phyloP scores from a whole-genome alignment of 2,888 invertebrate genomes.

The Scrobipalpa costella region DNA sequence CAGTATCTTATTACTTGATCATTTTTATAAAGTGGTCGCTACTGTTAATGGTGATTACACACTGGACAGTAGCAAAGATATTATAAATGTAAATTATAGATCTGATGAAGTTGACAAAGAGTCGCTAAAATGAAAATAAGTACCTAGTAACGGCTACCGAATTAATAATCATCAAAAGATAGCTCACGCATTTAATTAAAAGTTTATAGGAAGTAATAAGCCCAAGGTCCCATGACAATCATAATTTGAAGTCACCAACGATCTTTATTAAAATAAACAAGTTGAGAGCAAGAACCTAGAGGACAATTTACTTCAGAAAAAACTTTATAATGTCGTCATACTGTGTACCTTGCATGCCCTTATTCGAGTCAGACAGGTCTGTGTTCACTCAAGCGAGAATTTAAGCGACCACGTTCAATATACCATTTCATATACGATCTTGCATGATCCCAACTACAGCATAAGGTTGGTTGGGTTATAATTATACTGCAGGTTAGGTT shows the following conservation, averaged over 20 bases:
- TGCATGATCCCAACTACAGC: slow-evolving; percentile 29
- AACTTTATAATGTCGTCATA: slow-evolving; percentile 61
- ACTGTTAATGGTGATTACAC: slow-evolving; percentile 17
- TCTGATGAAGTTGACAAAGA: slow-evolving; percentile 15
- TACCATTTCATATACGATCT: slow-evolving; percentile 28
- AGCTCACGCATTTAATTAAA: neutral
- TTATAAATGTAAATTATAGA: slow-evolving; percentile 12
- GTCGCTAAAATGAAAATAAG: slow-evolving; percentile 16
- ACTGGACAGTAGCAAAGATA: neutral
- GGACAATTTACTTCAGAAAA: slow-evolving; percentile 53
- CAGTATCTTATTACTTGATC: neutral
- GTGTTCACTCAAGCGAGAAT: slow-evolving; percentile 48
- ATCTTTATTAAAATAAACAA: slow-evolving; percentile 34
- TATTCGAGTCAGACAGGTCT: slow-evolving; percentile 58
- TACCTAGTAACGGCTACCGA: neutral
- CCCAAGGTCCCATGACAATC: neutral
- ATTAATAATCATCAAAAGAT: neutral
- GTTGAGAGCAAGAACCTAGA: slow-evolving; percentile 62
- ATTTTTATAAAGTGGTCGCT: slow-evolving; percentile 7
- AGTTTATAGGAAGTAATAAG: slow-evolving; percentile 11
- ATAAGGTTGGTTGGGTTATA: slow-evolving; percentile 39
- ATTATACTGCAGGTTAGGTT: slow-evolving; percentile 30
- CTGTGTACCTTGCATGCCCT: slow-evolving; percentile 58
- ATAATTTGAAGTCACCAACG: slow-evolving; percentile 22
- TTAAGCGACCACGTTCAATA: slow-evolving; percentile 33